Conservation (phyloP, 2,888 invertebrate genomes). For the Pegoplata infirma region DNA sequence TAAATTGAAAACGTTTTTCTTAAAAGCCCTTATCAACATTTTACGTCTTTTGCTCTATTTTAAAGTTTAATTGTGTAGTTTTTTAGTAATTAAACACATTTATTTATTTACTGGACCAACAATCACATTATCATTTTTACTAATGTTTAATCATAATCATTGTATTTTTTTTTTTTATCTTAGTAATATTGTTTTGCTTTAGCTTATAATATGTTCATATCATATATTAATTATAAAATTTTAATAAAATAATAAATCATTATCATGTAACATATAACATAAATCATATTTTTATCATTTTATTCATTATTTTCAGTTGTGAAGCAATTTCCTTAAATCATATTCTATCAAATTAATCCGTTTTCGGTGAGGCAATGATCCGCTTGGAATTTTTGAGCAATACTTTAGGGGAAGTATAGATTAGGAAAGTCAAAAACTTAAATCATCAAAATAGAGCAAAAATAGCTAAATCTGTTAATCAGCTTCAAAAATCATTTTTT, state of each 20-base stretch:
- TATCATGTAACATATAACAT: constrained; percentile 59
- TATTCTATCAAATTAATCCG: too few relatives aligned
- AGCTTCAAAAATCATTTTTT: too few relatives aligned
- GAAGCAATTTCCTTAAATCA: too few relatives aligned
- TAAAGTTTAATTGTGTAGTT: constrained; percentile 41
- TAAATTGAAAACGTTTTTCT: constrained; percentile 27
- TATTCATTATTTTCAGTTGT: background rate
- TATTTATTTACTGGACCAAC: constrained; percentile 16
- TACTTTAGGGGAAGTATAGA: too few relatives aligned
- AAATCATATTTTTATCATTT: background rate
- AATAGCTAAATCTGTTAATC: too few relatives aligned
- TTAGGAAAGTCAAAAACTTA: too few relatives aligned
- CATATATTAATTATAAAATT: constrained; percentile 52
- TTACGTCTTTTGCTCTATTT: constrained; percentile 50
- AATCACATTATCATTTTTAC: constrained; percentile 34
- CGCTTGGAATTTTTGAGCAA: too few relatives aligned
- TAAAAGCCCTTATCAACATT: constrained; percentile 59
- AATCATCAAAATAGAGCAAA: too few relatives aligned
- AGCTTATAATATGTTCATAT: constrained; percentile 56
- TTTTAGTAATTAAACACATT: constrained; percentile 30
- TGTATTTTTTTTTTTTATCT: constrained; percentile 24
- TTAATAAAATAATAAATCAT: constrained; percentile 59
- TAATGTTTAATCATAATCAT: constrained; percentile 39
- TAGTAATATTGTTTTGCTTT: constrained; percentile 58
- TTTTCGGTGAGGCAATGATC: too few relatives aligned